Percentiles rank a stretch among this genome's conserved stretches.
Conservation (phyloP, 2,888 invertebrate species). For the Orchesella flavescens region DNA sequence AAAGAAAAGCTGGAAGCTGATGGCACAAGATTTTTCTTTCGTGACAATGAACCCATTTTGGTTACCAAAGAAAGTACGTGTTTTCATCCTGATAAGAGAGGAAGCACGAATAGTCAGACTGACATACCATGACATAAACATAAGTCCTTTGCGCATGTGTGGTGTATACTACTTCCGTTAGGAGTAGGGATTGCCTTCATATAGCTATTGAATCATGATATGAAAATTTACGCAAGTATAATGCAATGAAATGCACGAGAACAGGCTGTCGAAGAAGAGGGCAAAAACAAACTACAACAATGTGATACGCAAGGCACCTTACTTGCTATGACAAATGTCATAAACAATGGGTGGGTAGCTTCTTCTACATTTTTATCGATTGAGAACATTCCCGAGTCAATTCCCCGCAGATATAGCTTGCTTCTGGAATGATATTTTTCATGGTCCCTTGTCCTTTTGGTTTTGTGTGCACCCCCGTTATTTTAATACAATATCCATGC, state of each 20-base stretch:
- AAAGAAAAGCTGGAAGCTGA: background rate
- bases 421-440: too few relatives aligned
- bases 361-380: constrained; percentile 30
- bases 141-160: too few relatives aligned
- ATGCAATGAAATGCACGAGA: too few relatives aligned
- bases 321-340: background rate
- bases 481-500: too few relatives aligned
- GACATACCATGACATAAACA: too few relatives aligned
- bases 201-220: constrained; percentile 66
- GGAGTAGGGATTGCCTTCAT: constrained; percentile 60
- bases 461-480: too few relatives aligned
- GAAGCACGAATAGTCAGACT: background rate
- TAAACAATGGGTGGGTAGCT: too few relatives aligned
- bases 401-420: too few relatives aligned
- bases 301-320: background rate
- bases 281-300: background rate
- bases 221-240: too few relatives aligned
- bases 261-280: constrained; percentile 29
- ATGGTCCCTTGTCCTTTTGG: too few relatives aligned
- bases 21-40: background rate
- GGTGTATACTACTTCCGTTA: too few relatives aligned
- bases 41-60: constrained; percentile 8
- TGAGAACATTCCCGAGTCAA: background rate
- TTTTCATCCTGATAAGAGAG: background rate
- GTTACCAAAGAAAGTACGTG: background rate